Conservation (phyloP, 2,113 vertebrate genomes). For the Tretioscincus oriximinensis region DNA sequence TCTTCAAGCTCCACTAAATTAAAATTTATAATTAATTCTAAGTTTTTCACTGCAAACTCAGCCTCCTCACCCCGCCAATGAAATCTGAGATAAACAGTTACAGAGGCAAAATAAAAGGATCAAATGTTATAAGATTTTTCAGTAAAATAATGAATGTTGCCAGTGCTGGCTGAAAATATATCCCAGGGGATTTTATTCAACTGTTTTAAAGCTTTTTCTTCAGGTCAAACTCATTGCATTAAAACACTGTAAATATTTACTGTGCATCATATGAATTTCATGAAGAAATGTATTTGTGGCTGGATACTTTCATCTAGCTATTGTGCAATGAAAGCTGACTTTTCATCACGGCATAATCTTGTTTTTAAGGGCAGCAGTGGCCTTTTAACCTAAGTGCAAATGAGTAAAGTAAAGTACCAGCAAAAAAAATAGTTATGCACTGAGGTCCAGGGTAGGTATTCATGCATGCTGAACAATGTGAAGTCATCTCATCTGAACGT, state of each 20-base stretch:
- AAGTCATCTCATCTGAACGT: not conserved
- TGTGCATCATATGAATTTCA: slow-evolving; percentile 25
- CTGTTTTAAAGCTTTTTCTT: slow-evolving; percentile 18
- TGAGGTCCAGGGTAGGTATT: not conserved
- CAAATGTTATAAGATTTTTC: slow-evolving; percentile 23
- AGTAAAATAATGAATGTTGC: slow-evolving; percentile 4
- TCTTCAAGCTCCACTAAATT: not conserved
- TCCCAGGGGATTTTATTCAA: slow-evolving; percentile 10
- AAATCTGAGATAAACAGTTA: slow-evolving; percentile 26
- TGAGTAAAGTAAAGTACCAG: not conserved
- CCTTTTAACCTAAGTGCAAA: slow-evolving; percentile 10
- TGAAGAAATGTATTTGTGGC: slow-evolving; percentile 8
- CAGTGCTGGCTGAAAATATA: not conserved
- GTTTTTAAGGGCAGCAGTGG: slow-evolving; percentile 6
- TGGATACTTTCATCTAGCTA: not conserved
- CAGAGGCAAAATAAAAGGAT: slow-evolving; percentile 22
- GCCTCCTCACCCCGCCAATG: slow-evolving; percentile 1
- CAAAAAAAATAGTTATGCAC: not conserved
- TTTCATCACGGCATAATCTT: not conserved
- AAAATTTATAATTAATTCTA: slow-evolving; percentile 11
- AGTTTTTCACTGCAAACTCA: not conserved
- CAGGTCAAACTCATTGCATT: slow-evolving; percentile 21
- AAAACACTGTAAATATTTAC: slow-evolving; percentile 33
- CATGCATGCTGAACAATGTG: not conserved
- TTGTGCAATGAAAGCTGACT: slow-evolving; percentile 4